Evolutionary conservation across 2,113 vertebrate genomes (phyloP), one percentile per base, ranked within the genome.

Genomic region (Amazona vittata): DNA sequence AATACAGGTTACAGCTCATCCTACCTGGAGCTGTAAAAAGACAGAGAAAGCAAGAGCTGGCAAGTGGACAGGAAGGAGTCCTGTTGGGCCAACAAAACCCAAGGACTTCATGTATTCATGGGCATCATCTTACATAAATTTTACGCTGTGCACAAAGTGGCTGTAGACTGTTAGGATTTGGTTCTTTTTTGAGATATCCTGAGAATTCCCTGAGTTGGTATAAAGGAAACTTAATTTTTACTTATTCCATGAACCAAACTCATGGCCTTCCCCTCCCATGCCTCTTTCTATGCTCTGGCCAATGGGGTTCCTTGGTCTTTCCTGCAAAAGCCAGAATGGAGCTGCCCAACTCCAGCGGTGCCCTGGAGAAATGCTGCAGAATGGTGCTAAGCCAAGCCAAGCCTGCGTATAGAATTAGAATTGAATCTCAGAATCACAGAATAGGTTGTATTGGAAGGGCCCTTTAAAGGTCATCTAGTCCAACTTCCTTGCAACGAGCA

Each of bases 261-360:
- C 25, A 8, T 26, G 57, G 29, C 15, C 24, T 24, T 73, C 10
- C 35, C 65, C 35, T 52, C 16, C 68, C 21, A 2, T 2, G 37
- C 9, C n/a, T 44, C 46, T 35, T 68, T 11, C 20, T 89, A 21
- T 10, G n/a, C 50, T 77, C 69, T 86, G 25, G 8, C 6, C 39
- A 12, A 0, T 1, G 1, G 1, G 1, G 19, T 13, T 37, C 20
- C 52, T 79, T 44, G 35, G 39, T 69, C 15, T 70, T 31, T 43
- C 52, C 74, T 47, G 44, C 1, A 3, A 76, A 79, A 90, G 31
- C 11, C 1, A 3, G 3, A 2, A 75, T 60, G 31, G 70, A 53
- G 31, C 28, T 15, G 8, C 41, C 17, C 53, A 74, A 13, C 53
- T 74, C 29, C 64, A 15, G 16, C 59, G 60, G 73, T 1, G 0